Conservation (phyloP, 2,797 vertebrate genomes). For the Glyptemys insculpta region DNA sequence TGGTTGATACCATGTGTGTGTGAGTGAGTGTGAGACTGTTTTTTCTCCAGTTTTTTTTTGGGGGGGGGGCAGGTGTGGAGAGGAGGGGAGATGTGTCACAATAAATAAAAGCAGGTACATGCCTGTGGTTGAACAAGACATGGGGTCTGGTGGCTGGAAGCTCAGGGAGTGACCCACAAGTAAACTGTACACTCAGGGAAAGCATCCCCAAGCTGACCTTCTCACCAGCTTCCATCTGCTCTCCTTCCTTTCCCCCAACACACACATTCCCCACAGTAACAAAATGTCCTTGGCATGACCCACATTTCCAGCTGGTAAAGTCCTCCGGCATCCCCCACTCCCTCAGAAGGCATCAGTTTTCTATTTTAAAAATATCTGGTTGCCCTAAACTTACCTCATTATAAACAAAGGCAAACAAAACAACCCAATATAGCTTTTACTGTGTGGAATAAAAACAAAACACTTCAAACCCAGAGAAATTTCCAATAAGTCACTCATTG, state of each 20-base stretch:
- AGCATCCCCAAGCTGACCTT: background rate
- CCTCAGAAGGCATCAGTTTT: conserved; percentile 70
- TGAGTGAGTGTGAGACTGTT: no score
- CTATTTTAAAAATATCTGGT: conserved; percentile 77
- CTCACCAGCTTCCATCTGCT: conserved; percentile 2
- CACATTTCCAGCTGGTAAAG: conserved; percentile 59
- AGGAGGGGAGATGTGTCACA: background rate
- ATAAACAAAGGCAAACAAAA: conserved; percentile 75
- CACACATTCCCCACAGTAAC: conserved; percentile 38
- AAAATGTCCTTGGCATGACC: conserved; percentile 69
- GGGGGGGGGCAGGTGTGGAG: background rate
- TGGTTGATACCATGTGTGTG: background rate
- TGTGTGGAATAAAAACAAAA: conserved; percentile 65
- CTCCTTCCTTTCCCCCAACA: background rate
- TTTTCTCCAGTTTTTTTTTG: background rate
- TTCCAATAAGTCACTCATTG: conserved; percentile 79
- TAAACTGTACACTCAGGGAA: background rate
- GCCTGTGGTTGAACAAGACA: background rate
- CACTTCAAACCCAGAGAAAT: conserved; percentile 68
- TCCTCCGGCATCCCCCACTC: conserved; percentile 42
- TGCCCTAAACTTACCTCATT: conserved; percentile 69
- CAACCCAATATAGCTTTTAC: conserved; percentile 61
- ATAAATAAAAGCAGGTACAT: background rate
- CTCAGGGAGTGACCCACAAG: background rate
- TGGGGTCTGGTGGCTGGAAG: background rate